Conservation (phyloP, 1,140 invertebrate genomes). For the Drosophila leontia region DNA sequence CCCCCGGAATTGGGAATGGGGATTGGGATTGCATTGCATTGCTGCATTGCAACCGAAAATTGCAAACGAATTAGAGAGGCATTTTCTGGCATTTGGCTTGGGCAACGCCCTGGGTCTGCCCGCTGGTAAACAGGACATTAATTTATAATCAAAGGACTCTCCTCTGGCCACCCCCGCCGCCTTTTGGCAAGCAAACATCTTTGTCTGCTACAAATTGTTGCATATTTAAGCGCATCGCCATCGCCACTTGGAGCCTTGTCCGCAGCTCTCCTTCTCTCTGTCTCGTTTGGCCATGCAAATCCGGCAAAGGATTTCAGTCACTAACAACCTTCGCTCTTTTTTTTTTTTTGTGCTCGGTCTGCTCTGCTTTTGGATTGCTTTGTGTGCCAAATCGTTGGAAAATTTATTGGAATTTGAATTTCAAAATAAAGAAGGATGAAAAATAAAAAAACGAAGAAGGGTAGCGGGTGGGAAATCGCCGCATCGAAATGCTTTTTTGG, state of each 20-base stretch:
- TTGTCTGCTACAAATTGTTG: conserved; percentile 79
- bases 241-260: conserved; percentile 16
- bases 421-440: conserved; percentile 61
- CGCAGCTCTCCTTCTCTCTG: conserved; percentile 15
- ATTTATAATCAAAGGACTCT: conserved; percentile 71
- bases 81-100: conserved; percentile 40
- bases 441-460: background rate
- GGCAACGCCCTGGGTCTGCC: background rate
- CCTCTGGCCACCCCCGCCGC: background rate
- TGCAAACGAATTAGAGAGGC: conserved; percentile 53
- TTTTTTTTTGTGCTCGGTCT: conserved; percentile 1
- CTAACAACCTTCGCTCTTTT: conserved; percentile 34
- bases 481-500: conserved; percentile 69
- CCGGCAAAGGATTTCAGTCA: conserved; percentile 37
- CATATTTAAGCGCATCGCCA: conserved; percentile 61
- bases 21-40: conserved; percentile 17
- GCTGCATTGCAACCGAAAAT: conserved; percentile 31
- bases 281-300: conserved; percentile 61
- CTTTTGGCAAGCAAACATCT: conserved; percentile 55
- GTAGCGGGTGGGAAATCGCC: conserved; percentile 55
- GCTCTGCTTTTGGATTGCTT: conserved; percentile 46
- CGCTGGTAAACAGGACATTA: conserved; percentile 71
- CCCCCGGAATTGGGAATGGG: conserved; percentile 20
- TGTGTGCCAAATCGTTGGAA: conserved; percentile 81
- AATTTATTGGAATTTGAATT: conserved; percentile 84